phyloP scores from a whole-genome alignment of 2,113 vertebrate species.

The Synodontis membranacea region DNA sequence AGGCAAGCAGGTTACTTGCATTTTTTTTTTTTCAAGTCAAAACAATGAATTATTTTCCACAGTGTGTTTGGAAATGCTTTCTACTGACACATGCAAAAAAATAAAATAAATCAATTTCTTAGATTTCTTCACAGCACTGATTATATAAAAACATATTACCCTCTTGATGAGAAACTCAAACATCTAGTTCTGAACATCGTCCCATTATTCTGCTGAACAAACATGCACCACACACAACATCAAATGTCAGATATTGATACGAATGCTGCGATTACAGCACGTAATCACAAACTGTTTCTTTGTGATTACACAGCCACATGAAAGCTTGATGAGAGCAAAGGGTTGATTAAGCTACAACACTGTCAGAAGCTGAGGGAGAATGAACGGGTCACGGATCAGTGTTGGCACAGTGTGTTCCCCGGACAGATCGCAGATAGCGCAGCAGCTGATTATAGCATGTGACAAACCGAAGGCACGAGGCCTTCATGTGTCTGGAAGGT shows the following conservation, averaged over 20 bases:
- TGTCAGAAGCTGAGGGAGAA: conserved; percentile 1
- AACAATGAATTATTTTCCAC: too few species aligned
- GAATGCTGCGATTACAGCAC: conserved; percentile 1
- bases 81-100: background rate
- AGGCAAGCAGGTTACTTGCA: too few species aligned
- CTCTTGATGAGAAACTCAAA: conserved; percentile 6
- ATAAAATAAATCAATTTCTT: background rate
- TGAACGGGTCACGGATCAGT: conserved; percentile 8
- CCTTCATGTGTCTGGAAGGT: conserved; percentile 27
- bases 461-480: conserved; percentile 17
- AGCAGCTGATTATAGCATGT: conserved; percentile 37
- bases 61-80: background rate
- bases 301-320: background rate
- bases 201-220: background rate
- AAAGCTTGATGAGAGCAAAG: conserved; percentile 12
- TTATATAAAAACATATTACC: conserved; percentile 3
- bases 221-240: background rate
- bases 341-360: background rate
- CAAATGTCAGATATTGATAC: background rate
- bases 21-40: too few species aligned
- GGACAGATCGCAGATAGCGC: conserved; percentile 30
- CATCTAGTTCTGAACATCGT: conserved; percentile 25
- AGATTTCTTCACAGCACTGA: background rate
- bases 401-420: conserved; percentile 33
- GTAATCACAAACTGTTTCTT: background rate